Base-by-base conservation (phyloP, 2,113 vertebrate species). In the Oncorhynchus clarkii region DNA sequence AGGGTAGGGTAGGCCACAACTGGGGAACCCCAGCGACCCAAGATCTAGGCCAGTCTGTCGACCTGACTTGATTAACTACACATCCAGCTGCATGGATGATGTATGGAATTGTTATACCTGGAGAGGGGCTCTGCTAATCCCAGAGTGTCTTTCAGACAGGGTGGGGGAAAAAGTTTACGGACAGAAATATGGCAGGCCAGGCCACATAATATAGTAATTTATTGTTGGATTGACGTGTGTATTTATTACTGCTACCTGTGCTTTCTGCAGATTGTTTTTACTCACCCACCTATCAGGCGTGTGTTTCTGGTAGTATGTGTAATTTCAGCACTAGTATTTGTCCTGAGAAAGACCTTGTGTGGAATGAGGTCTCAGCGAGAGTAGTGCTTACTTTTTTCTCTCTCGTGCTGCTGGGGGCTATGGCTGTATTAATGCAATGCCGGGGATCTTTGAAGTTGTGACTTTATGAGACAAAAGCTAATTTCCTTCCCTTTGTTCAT, bases 401-500 rank as follows among this genome's bases (percentile, higher is more conserved):
- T 72, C 49, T 54, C 16, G 12, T 88, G 92, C 93, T 82, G 96
- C 96, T 95, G 88, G 91, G 84, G 95, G 96, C 95, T 94, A 96
- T 88, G 93, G 93, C 95, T 95, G 95, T 95, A 96, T 97, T 96
- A 96, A 96, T 96, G 94, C 94, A 95, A 96, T 95, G 96, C 94
- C 94, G 94, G 92, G 94, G 94, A 95, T 96, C 95, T 98, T 98
- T 97, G 96, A 97, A 97, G 95, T 97, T 96, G 95, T 95, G 95
- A 95, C 95, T 96, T 96, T 96, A 96, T 95, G 93, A 96, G 95
- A 96, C 96, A 97, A 97, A 96, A 95, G 94, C 94, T 96, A 95
- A 97, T 97, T 96, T 97, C 93, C 92, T 96, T 96, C 94, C 94
- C 95, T 96, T 96, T 96, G 94, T 97, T 96, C 95, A 93, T 97